These are phyloP conservation scores for Scaptodrosophila latifasciaeformis DNA, from an alignment of 2,888 invertebrate genomes.

Conservation along the genomic window DNA sequence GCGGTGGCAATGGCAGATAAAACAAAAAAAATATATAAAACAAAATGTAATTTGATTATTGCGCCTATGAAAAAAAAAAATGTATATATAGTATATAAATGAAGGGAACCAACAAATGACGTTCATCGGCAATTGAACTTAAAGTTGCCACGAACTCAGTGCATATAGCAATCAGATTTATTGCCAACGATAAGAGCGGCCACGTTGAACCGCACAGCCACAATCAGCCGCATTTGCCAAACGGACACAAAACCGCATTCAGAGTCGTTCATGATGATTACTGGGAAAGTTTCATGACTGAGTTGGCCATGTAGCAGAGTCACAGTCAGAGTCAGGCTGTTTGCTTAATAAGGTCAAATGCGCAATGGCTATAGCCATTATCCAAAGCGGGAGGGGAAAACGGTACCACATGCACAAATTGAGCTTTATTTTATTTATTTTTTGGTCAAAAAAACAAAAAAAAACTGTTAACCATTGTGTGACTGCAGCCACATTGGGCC, in stretches of 20 bases:
- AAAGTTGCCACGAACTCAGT: conserved; percentile 9
- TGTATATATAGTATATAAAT: no score
- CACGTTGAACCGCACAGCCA: neutral
- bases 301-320: no score
- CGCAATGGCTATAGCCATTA: no score
- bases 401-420: no score
- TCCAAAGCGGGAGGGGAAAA: neutral
- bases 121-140: conserved; percentile 1
- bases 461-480: no score
- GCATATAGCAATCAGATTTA: conserved; percentile 11
- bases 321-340: neutral
- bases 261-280: neutral
- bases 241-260: neutral
- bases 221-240: neutral
- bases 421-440: no score
- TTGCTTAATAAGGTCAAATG: conserved; percentile 1
- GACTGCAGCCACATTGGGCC: no score
- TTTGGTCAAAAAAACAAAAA: no score
- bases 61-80: neutral
- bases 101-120: neutral
- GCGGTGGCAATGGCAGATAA: conserved; percentile 1
- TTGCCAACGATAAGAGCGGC: conserved; percentile 11
- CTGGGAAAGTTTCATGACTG: conserved; percentile 10
- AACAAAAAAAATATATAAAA: conserved; percentile 12
- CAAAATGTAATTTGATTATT: conserved; percentile 24